phyloP scores from a whole-genome alignment of 2,113 vertebrate species.

The Serilophus lunatus region DNA sequence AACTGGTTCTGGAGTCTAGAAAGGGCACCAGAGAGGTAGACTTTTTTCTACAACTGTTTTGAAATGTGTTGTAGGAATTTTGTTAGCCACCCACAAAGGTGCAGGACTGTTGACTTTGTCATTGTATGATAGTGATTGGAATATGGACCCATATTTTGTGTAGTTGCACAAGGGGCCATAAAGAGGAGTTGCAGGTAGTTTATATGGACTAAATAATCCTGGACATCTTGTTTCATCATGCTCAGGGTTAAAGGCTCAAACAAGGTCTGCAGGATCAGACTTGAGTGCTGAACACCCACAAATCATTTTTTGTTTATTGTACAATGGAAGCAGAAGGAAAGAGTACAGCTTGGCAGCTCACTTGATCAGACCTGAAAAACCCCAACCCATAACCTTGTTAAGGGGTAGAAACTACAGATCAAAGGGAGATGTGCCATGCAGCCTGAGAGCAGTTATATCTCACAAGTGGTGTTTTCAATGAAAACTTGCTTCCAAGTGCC shows the following conservation, averaged over 20 bases:
- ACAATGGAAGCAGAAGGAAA: not conserved
- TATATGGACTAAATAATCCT: not conserved
- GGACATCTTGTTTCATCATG: not conserved
- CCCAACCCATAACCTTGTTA: fast-evolving
- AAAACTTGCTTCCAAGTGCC: not conserved
- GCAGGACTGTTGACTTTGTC: not conserved
- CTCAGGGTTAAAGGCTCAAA: not conserved
- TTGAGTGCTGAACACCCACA: not conserved
- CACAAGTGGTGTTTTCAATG: not conserved
- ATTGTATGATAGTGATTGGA: not conserved
- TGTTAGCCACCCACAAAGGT: not conserved
- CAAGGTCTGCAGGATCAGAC: not conserved
- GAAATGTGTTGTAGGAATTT: not conserved
- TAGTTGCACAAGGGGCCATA: not conserved
- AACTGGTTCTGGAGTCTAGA: not conserved
- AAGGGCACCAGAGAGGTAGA: not conserved
- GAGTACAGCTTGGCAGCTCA: not conserved
- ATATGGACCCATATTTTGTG: not conserved
- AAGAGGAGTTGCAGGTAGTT: not conserved
- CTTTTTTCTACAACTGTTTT: not conserved
- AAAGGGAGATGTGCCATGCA: not conserved
- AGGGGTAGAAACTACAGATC: not conserved
- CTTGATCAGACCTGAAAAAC: not conserved
- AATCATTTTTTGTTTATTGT: not conserved
- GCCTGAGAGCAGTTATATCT: not conserved